Base-by-base conservation (phyloP, 2,113 vertebrate species). In the Pangasianodon hypophthalmus region DNA sequence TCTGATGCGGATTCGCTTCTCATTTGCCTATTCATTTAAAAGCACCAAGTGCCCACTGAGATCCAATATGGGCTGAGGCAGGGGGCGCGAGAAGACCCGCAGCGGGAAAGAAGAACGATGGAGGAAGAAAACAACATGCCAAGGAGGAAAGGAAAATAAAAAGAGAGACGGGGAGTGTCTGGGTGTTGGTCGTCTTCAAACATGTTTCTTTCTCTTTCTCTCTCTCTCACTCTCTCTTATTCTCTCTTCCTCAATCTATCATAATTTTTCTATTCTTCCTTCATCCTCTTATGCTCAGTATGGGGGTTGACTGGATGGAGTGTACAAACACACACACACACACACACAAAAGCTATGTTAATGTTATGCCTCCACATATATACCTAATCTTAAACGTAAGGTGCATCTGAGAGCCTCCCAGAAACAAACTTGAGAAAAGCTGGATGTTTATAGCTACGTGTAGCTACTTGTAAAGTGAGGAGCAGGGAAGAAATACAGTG, bases 21-120 rank as follows among this genome's bases (percentile, higher is more conserved):
- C 95, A 96, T 96, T 96, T 96, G 95, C 95, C 93, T 96, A 95
- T 95, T 96, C 95, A 95, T 96, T 96, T 96, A 95, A 96, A 96
- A 95, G 93, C 93, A 94, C 93, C 95, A 95, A 96, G 88, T 95
- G 93, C 96, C 96, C 92, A 96, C 96, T 96, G 96, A 95, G 96
- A 96, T 96, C 95, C 96, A 96, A 96, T 96, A 96, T 96, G 95
- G 95, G 93, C 91, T 92, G 93, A 95, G 95, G 95, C 92, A 94
- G 96, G 96, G 95, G 95, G 95, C 92, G 79, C 89, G 89, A 94
- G 94, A 92, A 92, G 94, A 94, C 92, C 94, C 95, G 85, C 96
- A 95, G 95, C 95, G 91, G 95, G 95, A 93, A 91, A 92, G 87
- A 93, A 90, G 91, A 92, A 92, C 88, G 92, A 91, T 91, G 88